Conservation (phyloP, 2,113 vertebrate species). For the Strigops habroptila region DNA sequence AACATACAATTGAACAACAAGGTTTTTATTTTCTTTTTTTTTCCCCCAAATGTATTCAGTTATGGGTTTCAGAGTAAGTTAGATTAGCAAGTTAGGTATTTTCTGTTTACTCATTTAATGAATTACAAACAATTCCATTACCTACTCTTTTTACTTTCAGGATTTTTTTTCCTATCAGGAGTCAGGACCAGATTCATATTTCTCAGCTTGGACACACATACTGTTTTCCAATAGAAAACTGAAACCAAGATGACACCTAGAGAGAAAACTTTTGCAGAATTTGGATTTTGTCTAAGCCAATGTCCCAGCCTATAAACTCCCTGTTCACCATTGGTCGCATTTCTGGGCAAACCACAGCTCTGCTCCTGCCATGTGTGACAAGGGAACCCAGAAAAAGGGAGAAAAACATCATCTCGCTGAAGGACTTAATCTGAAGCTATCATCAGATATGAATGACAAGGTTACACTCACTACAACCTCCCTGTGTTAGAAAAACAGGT, state of each 20-base stretch:
- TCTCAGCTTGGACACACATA: background rate
- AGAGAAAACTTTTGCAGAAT: background rate
- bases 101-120: background rate
- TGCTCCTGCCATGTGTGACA: background rate
- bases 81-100: background rate
- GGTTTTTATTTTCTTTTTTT: too few relatives aligned
- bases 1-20: background rate
- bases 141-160: background rate
- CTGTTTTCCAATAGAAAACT: background rate
- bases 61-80: background rate
- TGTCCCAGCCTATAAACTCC: background rate
- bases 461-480: background rate
- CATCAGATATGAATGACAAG: background rate
- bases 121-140: background rate
- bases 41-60: background rate
- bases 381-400: background rate
- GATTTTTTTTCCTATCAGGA: background rate
- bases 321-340: background rate
- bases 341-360: background rate
- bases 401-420: background rate
- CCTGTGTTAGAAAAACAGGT: background rate
- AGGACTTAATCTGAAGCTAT: background rate
- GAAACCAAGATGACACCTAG: background rate
- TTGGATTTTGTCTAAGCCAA: background rate
- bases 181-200: background rate